Percentiles rank a stretch among this genome's conserved stretches.
phyloP scores from a whole-genome alignment of 2,797 vertebrate genomes.

The Choloepus didactylus region DNA sequence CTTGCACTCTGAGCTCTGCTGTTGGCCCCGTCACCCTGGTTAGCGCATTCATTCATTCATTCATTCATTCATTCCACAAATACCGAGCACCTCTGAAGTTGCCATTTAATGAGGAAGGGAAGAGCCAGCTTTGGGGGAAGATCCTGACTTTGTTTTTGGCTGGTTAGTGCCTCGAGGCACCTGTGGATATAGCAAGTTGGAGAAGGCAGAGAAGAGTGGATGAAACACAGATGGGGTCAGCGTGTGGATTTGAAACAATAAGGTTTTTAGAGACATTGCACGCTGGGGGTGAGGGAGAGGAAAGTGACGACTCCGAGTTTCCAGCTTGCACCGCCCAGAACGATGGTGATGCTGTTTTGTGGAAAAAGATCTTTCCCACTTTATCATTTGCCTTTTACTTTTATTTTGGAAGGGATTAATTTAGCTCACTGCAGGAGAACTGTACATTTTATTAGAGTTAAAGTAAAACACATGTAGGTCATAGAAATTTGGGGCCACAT shows the following conservation, averaged over 20 bases:
- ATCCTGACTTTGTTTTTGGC: neutral
- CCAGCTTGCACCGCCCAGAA: neutral
- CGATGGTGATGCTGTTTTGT: neutral
- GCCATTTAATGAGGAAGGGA: neutral
- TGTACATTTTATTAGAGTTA: neutral
- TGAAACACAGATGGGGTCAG: too few species aligned
- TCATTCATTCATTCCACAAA: too few species aligned
- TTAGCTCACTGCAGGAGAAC: fast-evolving
- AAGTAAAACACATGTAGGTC: neutral
- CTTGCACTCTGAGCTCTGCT: neutral
- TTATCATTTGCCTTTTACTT: neutral
- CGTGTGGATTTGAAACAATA: fast-evolving
- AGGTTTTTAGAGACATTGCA: neutral
- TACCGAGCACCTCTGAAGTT: neutral
- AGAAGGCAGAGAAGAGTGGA: neutral
- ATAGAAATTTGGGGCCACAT: neutral
- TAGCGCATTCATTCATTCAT: fast-evolving
- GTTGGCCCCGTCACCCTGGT: neutral
- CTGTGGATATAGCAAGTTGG: neutral
- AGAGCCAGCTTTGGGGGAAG: neutral
- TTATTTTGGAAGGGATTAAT: neutral
- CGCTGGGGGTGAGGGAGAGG: neutral
- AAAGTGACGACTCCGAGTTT: fast-evolving
- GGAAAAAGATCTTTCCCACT: too few species aligned
- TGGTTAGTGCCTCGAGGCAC: neutral